Evolutionary conservation across 1,140 invertebrate species (phyloP).

Genomic region (Chionoecetes opilio): DNA sequence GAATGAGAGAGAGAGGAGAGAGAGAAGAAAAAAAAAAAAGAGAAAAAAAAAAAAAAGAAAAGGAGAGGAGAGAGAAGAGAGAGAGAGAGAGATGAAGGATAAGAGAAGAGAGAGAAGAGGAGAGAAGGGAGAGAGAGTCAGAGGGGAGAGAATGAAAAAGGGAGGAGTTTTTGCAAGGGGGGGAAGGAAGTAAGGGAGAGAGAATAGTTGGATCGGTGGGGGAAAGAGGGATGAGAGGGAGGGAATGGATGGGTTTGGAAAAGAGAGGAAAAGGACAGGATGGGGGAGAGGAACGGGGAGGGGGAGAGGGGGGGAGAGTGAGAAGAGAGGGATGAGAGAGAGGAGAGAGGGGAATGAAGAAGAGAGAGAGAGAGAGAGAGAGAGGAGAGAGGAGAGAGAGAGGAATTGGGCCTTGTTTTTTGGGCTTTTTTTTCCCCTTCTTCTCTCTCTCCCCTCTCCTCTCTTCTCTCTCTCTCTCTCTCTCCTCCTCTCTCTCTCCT

Average conservation of each 20-base stretch:
- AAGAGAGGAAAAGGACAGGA: not conserved
- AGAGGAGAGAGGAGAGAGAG: not conserved
- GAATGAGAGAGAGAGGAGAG: not conserved
- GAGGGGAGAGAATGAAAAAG: not conserved
- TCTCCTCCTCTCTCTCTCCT: constrained; percentile 8
- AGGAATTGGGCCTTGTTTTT: not conserved
- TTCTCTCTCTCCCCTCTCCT: not conserved
- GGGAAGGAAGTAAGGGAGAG: not conserved
- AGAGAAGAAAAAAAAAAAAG: not conserved
- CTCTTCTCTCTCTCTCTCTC: constrained; percentile 24
- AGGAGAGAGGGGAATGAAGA: not conserved
- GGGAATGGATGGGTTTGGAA: not conserved
- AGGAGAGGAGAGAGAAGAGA: not conserved
- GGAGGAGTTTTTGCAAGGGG: no score
- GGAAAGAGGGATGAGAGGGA: not conserved
- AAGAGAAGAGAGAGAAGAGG: not conserved
- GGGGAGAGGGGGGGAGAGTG: not conserved
- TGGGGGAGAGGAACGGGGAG: not conserved
- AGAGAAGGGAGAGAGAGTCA: not conserved
- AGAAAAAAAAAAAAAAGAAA: not conserved
- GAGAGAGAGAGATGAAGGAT: not conserved
- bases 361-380: not conserved
- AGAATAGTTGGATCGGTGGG: no score
- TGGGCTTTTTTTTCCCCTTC: no score
- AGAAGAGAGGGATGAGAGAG: not conserved